phyloP scores from a whole-genome alignment of 2,797 vertebrate genomes.

The Podarcis lilfordi region DNA sequence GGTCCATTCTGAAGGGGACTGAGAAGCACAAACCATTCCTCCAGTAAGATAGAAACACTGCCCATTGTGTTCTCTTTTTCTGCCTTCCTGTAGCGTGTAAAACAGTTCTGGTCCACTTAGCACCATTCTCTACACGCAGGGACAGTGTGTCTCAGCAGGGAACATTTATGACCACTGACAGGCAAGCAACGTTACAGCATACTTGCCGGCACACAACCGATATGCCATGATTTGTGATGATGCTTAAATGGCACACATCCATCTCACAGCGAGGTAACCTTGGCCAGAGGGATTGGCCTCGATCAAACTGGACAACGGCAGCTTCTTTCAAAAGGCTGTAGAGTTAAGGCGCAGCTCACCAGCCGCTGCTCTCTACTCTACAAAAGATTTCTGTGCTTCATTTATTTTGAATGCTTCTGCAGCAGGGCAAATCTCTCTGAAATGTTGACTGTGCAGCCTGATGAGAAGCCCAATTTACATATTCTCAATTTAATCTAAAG shows the following conservation, averaged over 20 bases:
- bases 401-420: constrained; percentile 74
- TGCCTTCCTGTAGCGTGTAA: neutral
- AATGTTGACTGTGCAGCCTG: constrained; percentile 80
- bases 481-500: constrained; percentile 88
- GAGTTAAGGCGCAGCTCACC: neutral
- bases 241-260: constrained; percentile 3
- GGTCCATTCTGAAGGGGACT: neutral
- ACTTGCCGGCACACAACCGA: neutral
- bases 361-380: constrained; percentile 25
- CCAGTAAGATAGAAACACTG: neutral
- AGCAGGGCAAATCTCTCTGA: constrained; percentile 72
- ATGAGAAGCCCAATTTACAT: constrained; percentile 84
- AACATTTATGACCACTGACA: neutral
- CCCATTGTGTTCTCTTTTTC: neutral
- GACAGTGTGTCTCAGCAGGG: neutral
- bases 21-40: neutral
- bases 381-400: constrained; percentile 67
- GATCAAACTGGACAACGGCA: constrained; percentile 14
- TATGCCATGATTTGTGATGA: neutral
- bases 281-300: constrained; percentile 1
- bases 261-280: neutral
- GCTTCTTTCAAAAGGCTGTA: neutral
- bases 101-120: neutral
- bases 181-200: neutral
- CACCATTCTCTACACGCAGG: neutral